phyloP scores from a whole-genome alignment of 2,113 vertebrate genomes.

The Castor canadensis region DNA sequence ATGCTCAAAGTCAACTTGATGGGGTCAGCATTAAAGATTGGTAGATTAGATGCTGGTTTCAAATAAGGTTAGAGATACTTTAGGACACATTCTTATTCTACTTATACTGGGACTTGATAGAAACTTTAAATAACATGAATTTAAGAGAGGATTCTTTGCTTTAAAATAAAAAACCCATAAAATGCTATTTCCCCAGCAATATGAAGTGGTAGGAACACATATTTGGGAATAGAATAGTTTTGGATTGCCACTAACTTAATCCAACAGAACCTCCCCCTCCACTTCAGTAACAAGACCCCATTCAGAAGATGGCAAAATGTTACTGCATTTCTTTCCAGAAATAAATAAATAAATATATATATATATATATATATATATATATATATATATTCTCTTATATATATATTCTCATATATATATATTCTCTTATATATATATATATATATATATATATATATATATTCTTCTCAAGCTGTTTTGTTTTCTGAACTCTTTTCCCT shows the following conservation, averaged over 20 bases:
- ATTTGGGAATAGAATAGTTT: neutral
- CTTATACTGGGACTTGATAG: neutral
- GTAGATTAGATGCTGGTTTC: neutral
- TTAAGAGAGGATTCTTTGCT: slow-evolving; percentile 33
- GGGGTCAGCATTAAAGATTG: neutral
- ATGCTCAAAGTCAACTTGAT: neutral
- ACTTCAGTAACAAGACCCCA: neutral
- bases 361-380: too few relatives aligned
- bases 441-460: too few relatives aligned
- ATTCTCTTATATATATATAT: too few relatives aligned
- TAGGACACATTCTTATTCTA: neutral
- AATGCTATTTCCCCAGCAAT: slow-evolving; percentile 12
- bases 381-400: too few relatives aligned
- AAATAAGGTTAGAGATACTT: neutral
- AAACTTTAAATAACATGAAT: neutral
- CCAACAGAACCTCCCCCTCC: slow-evolving; percentile 16
- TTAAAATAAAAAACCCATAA: neutral
- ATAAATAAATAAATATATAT: too few relatives aligned
- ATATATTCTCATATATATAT: too few relatives aligned
- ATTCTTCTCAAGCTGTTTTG: too few relatives aligned
- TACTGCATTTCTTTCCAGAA: slow-evolving; percentile 30
- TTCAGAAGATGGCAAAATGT: neutral
- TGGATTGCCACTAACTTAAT: slow-evolving; percentile 16
- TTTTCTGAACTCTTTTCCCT: slow-evolving; percentile 39
- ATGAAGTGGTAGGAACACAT: neutral